Percentiles rank a stretch among this genome's conserved stretches.
These are phyloP conservation scores for Andrena marginata DNA, from an alignment of 2,888 invertebrate species.

Conservation along the genomic window DNA sequence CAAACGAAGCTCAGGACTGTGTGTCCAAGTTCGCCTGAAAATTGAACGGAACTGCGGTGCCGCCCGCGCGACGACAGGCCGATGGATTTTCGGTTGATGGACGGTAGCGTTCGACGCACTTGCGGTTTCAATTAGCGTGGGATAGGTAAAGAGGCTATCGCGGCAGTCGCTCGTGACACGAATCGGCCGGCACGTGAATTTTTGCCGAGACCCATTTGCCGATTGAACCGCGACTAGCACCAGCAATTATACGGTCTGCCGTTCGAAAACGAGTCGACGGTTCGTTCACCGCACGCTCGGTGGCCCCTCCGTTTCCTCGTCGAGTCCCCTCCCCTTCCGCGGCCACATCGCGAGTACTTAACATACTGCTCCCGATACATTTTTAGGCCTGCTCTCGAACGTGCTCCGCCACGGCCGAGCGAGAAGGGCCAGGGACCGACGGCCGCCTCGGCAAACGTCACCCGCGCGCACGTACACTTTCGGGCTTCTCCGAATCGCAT, in stretches of 20 bases:
- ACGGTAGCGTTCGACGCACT: constrained; percentile 36
- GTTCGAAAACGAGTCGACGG: constrained; percentile 70
- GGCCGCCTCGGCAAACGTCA: neutral
- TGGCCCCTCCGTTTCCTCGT: constrained; percentile 53
- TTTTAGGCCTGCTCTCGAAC: constrained; percentile 57
- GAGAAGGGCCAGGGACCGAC: neutral
- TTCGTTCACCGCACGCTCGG: constrained; percentile 64
- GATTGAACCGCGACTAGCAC: constrained; percentile 68
- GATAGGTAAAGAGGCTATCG: constrained; percentile 27
- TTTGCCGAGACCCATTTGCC: constrained; percentile 62
- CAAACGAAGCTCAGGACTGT: no score
- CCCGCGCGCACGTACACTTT: neutral
- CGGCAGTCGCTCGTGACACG: constrained; percentile 57
- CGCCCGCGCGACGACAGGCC: neutral
- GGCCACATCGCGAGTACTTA: constrained; percentile 37
- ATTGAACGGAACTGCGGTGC: constrained; percentile 9
- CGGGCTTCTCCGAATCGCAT: neutral
- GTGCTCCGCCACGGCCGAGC: constrained; percentile 33
- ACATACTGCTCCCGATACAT: constrained; percentile 64
- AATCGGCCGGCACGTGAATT: constrained; percentile 62
- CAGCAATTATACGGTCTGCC: constrained; percentile 67
- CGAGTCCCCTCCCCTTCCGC: neutral
- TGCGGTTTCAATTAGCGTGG: constrained; percentile 59
- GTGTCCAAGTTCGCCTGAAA: no score
- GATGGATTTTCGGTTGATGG: constrained; percentile 16